Evolutionary conservation across 2,797 vertebrate genomes (phyloP).

Genomic region (Epinephelus coioides): DNA sequence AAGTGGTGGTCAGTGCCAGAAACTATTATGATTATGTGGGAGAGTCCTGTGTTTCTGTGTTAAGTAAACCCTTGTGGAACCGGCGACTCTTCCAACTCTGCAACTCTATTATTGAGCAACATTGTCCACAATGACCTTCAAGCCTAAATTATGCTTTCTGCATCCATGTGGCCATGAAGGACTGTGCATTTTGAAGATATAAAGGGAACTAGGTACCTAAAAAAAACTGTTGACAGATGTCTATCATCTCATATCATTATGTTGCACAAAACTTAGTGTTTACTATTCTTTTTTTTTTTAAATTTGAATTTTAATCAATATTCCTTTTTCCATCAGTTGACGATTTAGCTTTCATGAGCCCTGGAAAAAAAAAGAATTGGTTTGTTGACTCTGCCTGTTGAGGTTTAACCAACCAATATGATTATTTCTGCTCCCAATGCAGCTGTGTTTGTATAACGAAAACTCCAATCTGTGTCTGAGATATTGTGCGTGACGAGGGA

Average conservation of each 20-base stretch:
- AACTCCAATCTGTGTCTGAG: slow-evolving; percentile 67
- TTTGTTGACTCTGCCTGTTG: slow-evolving; percentile 66
- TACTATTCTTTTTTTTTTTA: slow-evolving; percentile 30
- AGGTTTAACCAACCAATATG: slow-evolving; percentile 73
- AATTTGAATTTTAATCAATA: slow-evolving; percentile 36
- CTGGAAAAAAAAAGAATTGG: background rate
- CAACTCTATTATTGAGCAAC: too few species aligned
- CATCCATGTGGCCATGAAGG: background rate
- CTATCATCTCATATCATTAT: background rate
- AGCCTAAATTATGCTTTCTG: background rate
- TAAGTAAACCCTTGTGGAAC: too few species aligned
- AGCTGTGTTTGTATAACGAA: slow-evolving; percentile 75
- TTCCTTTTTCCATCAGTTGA: slow-evolving; percentile 38
- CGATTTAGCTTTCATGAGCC: slow-evolving; percentile 17
- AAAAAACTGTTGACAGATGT: background rate
- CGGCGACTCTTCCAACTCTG: too few species aligned
- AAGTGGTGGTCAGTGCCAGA: background rate
- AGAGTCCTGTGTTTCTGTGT: too few species aligned
- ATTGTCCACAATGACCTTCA: background rate
- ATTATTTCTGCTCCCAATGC: slow-evolving; percentile 66
- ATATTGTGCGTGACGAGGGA: slow-evolving; percentile 60
- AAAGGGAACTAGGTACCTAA: background rate
- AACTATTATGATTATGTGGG: background rate
- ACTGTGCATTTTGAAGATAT: background rate
- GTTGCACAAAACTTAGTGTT: slow-evolving; percentile 8